Base-by-base conservation (phyloP, 2,113 vertebrate genomes). In the Bombycilla garrulus region DNA sequence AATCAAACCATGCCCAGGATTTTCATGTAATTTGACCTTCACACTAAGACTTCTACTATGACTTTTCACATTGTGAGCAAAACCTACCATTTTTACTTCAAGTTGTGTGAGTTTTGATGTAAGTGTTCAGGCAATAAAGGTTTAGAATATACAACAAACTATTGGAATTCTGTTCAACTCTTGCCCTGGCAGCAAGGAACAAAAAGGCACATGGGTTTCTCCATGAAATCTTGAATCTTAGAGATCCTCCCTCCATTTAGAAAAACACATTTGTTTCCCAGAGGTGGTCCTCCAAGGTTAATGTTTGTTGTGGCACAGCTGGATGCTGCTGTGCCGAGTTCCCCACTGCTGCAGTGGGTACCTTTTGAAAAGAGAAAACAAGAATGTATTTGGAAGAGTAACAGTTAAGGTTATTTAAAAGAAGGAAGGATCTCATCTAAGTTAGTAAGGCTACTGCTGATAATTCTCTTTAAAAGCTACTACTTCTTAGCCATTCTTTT, bases 181-280 rank as follows among this genome's bases (percentile, higher is more conserved):
- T 26, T 88, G 71, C 58, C 31, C 4, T 22, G 38, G 47, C 82
- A 79, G 76, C 62, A 92, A 84, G 76, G 74, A 81, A 82, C 3
- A 2, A 74, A 57, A 85, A 82, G 85, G 86, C 96, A 95, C 86
- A 23, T 78, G 20, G 36, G 19, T n/a, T 77, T 79, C 13, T 80
- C n/a, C 22, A 2, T 40, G 69, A 61, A 60, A 74, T 50, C 40
- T 18, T 45, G 18, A 74, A 24, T 81, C 71, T 67, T 45, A 26
- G 66, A 74, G 22, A 47, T 57, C 25, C 11, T 81, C 40, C 23
- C 65, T 85, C 38, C 7, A 42, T 81, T 54, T n/a, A 71, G 47
- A 66, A 65, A 56, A 62, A 19, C 5, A 20, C 19, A 14, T 0
- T 11, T 42, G 18, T 69, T 87, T 65, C 54, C 67, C 25, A 67